Evolutionary conservation across 2,113 vertebrate species (phyloP), one percentile per base, ranked within the genome.

Genomic region (Entelurus aequoreus): DNA sequence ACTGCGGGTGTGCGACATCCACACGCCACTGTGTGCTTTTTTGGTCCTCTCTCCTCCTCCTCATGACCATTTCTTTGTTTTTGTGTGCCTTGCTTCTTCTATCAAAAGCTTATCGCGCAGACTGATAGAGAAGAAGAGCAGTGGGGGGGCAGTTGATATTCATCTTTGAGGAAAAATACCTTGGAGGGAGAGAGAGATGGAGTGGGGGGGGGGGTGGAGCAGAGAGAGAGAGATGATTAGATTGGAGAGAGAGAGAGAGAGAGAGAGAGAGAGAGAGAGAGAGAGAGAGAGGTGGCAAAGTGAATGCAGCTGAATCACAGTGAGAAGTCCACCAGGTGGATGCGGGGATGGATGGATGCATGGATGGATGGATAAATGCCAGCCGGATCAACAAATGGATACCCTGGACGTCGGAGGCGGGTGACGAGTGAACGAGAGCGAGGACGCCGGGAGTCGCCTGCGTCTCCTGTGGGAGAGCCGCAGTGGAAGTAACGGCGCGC

Each of bases 221-320:
- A 60, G 59, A 65, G 64, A 40, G 52, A 4, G 68, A 72, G 72
- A 64, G 66, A 73, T 87, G 88, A 89, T 89, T 88, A 88, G 86
- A 88, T 86, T 90, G 85, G 84, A 90, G 87, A 78, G 69, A 89
- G 84, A 28, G 82, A 80, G 77, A 65, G 54, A 88, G 86, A 75
- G 77, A 75, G 63, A 65, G 79, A 74, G 76, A 42, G 55, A 78
- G 69, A 89, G 84, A 28, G 82, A 80, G 77, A 65, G 54, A 88
- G 86, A 75, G 77, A 75, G 63, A 65, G 79, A 74, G 76, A 42
- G 55, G 66, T 47, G 63, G 84, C 84, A 76, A 78, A 88, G 85
- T 88, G 87, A 85, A 90, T 88, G 87, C 86, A 86, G 88, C 78
- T 69, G 79, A 80, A 84, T 88, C 85, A 63, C 85, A 85, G 85